Base-by-base conservation (phyloP, 2,113 vertebrate species). In the Prolemur simus region DNA sequence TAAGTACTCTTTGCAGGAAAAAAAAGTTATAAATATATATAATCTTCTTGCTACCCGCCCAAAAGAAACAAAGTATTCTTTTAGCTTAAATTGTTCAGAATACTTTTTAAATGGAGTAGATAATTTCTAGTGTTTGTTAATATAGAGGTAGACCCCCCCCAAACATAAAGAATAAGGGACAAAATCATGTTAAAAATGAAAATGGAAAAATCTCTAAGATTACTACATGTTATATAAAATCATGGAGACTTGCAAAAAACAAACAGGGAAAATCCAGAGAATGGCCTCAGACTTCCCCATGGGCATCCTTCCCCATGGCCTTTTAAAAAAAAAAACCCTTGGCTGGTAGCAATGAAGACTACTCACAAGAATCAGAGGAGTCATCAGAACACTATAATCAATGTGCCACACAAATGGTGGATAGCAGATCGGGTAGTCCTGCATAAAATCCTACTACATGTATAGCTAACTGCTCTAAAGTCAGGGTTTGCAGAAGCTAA, bases 61-160 rank as follows among this genome's bases (percentile, higher is more conserved):
- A 74, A 94, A 92, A 93, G 60, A 96, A 96, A 91, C 15, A 85
- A 90, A 94, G 47, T 74, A 25, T 80, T 68, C 54, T 87, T 95
- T 97, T 89, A 92, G 64, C 42, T 96, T 95, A 89, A 90, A 82
- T 47, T 82, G 63, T 95, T 95, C n/a, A 90, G 73, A 92, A 92
- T 10, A n/a, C 71, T 78, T 96, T 92, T 86, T 49, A 95, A 94
- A 90, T 78, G 25, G 39, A 92, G 34, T 25, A 93, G 20, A 92
- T 32, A 93, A 83, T 87, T 87, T 81, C 87, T 88, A 80, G 32
- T 77, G 8, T 95, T 92, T 88, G 81, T 58, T 94, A 66, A 96
- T 89, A 93, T 91, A 96, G 68, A 96, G 32, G 63, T 29, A 94
- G 81, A 81, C 13, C 17, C 54, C 39, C 21, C 60, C 45, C 58